These are phyloP conservation scores for Miichthys miiuy DNA, from an alignment of 2,797 vertebrate species.

Conservation along the genomic window DNA sequence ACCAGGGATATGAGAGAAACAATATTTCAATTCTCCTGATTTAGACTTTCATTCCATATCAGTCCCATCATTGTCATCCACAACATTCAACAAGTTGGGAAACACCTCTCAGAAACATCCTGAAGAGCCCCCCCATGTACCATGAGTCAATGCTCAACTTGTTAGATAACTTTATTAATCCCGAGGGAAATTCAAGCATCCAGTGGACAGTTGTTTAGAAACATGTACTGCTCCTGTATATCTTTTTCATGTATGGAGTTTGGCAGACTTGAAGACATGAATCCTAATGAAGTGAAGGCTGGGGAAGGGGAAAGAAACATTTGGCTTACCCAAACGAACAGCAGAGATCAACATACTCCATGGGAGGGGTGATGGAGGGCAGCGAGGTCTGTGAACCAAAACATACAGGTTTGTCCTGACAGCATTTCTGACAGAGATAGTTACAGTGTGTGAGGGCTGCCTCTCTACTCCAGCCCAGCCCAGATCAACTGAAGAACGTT, in stretches of 20 bases:
- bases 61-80: no score
- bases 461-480: not conserved
- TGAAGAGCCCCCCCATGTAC: no score
- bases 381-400: slow-evolving; percentile 25
- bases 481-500: not conserved
- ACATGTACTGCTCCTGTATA: no score
- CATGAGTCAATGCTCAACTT: no score
- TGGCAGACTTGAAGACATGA: not conserved
- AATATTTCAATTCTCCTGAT: no score
- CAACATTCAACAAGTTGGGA: no score
- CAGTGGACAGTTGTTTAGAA: no score
- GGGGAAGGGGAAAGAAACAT: not conserved
- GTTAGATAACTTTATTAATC: no score
- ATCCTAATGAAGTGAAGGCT: not conserved
- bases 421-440: not conserved
- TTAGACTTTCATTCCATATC: no score
- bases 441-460: not conserved
- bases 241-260: not conserved
- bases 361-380: slow-evolving; percentile 28
- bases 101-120: no score
- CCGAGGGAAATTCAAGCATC: no score
- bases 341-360: slow-evolving; percentile 76
- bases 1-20: no score
- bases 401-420: not conserved
- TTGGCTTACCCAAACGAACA: slow-evolving; percentile 73